Base-by-base conservation (phyloP, 1,140 invertebrate genomes). In the Brachionus koreanus region DNA sequence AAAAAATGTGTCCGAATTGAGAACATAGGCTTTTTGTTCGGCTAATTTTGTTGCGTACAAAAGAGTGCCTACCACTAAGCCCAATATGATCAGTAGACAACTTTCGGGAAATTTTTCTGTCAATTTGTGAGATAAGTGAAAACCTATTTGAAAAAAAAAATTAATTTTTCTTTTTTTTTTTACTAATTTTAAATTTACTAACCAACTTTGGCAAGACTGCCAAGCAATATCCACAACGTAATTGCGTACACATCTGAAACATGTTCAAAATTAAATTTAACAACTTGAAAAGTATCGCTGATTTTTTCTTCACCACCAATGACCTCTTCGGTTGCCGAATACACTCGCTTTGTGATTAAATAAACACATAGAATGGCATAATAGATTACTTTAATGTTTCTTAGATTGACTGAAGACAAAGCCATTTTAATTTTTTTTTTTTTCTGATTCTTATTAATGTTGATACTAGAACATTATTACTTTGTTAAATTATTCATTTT, bases 81-180 rank as follows among this genome's bases (percentile, higher is more conserved):
- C 97, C 46, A 99, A 93, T 35, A 96, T 92, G 86, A 99, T 98
- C 84, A 99, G 91, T 57, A 98, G 91, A 88, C 96, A 98, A 10
- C 95, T 97, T 89, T 99, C 97, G 0, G 90, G 90, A 83, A 91
- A 86, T 29, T 88, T 85, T 39, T 82, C 67, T n/a, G 82, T 82
- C 13, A 82, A 19, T 7, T 63, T 63, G 39, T 82, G 65, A n/a
- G 65, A 72, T 33, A 82, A 82, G 39, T 82, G 82, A 82, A 82
- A 82, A 12, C 72, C 72, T 75, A 10, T 39, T 42, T 46, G 13
- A 12, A 75, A 12, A 39, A n/a, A 43, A 25, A n/a, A 67, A 10
- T 25, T 67, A 0, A 42, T 13, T 46, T 25, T 16, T n/a, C 4
- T n/a, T 75, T 39, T 39, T 19, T 19, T 16, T 43, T 49, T 57